Percentiles rank a stretch among this genome's conserved stretches.
Evolutionary conservation across 2,888 invertebrate species (phyloP).

Genomic region (Drosophila niveifrons): DNA sequence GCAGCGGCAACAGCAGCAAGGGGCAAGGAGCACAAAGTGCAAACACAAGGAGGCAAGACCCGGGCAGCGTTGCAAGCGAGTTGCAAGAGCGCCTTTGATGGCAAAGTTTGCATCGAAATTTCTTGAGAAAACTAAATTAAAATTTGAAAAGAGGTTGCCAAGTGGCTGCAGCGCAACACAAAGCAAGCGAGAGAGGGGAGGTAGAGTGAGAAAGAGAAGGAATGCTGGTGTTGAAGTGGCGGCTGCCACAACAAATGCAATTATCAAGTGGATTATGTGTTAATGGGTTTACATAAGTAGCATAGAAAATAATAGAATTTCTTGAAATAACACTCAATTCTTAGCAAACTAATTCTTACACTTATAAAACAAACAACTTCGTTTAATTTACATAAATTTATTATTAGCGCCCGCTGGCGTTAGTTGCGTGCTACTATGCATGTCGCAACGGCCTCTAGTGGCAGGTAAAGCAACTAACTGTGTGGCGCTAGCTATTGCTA

Average conservation of each 20-base stretch:
- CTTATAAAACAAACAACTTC: neutral
- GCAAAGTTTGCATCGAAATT: slow-evolving; percentile 72
- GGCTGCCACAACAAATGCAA: slow-evolving; percentile 41
- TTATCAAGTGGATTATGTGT: slow-evolving; percentile 51
- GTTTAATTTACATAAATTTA: neutral
- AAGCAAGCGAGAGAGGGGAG: neutral
- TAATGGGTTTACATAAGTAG: slow-evolving; percentile 11
- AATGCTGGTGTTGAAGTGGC: neutral
- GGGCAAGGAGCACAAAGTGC: neutral
- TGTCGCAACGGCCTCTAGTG: slow-evolving; percentile 24
- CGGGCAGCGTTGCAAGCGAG: neutral
- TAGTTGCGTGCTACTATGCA: neutral
- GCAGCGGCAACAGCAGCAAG: too few species aligned
- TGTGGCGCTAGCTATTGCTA: neutral
- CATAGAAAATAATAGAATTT: neutral
- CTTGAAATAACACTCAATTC: neutral
- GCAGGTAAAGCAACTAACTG: neutral
- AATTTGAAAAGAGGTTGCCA: slow-evolving; percentile 62
- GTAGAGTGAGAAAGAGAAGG: slow-evolving; percentile 1
- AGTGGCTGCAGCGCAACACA: slow-evolving; percentile 4
- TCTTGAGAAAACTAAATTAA: slow-evolving; percentile 77
- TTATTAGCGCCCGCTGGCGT: slow-evolving; percentile 12
- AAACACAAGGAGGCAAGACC: slow-evolving; percentile 1
- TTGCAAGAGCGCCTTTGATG: slow-evolving; percentile 55
- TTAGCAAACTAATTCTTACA: neutral